Conservation (phyloP, 2,888 invertebrate species). For the Agrotis ipsilon region DNA sequence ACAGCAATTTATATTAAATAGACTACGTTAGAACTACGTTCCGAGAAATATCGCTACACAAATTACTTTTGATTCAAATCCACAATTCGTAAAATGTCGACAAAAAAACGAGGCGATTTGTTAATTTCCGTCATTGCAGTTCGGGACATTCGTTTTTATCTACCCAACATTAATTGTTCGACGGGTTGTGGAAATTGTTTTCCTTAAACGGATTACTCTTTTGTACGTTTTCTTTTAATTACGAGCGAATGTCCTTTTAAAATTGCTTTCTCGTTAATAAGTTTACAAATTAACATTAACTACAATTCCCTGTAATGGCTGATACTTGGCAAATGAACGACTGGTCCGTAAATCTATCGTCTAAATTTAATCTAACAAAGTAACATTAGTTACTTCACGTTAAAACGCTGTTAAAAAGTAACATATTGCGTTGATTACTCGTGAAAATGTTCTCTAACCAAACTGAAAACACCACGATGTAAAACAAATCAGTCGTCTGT, state of each 20-base stretch:
- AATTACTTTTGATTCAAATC: constrained; percentile 21
- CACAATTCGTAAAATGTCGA: constrained; percentile 47
- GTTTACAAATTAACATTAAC: constrained; percentile 65
- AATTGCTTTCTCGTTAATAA: constrained; percentile 71
- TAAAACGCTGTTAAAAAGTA: not conserved
- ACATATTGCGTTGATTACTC: not conserved
- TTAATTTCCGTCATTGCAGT: constrained; percentile 54
- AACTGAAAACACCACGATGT: constrained; percentile 3
- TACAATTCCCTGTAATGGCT: constrained; percentile 15
- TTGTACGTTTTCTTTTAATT: constrained; percentile 76
- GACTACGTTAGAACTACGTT: not conserved
- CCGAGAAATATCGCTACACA: constrained; percentile 8
- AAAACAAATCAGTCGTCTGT: constrained; percentile 28
- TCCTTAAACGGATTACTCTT: constrained; percentile 75
- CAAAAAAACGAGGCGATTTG: constrained; percentile 48
- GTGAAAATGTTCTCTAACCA: not conserved
- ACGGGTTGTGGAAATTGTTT: constrained; percentile 75
- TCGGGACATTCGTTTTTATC: constrained; percentile 67
- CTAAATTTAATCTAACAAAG: not conserved
- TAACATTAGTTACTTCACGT: not conserved
- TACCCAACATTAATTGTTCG: constrained; percentile 73
- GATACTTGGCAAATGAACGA: constrained; percentile 11
- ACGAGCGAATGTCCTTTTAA: constrained; percentile 70
- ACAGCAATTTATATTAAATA: not conserved
- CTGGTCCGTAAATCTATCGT: not conserved